Percentiles rank a stretch among this genome's conserved stretches.
phyloP scores from a whole-genome alignment of 2,888 invertebrate species.

The Clistopyga incitator region DNA sequence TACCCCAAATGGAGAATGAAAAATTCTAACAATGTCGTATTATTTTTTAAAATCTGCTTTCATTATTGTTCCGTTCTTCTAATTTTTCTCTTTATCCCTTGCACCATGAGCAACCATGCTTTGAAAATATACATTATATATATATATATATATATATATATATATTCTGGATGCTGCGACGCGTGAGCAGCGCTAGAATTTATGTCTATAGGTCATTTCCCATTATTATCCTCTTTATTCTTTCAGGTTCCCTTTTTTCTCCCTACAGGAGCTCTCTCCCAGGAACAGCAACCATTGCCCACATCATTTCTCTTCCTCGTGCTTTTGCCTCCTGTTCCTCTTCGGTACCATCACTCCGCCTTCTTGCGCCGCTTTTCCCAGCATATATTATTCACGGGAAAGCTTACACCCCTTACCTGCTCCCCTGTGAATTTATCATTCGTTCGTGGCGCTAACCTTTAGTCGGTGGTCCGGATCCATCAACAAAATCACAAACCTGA shows the following conservation, averaged over 20 bases:
- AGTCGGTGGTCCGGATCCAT: background rate
- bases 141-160: background rate
- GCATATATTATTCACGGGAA: slow-evolving; percentile 27
- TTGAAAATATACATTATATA: background rate
- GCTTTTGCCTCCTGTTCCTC: slow-evolving; percentile 16
- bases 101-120: background rate
- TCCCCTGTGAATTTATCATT: slow-evolving; percentile 11
- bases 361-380: slow-evolving; percentile 19
- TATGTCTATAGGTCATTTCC: slow-evolving; percentile 40
- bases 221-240: slow-evolving; percentile 35
- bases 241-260: slow-evolving; percentile 32
- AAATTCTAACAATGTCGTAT: background rate
- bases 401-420: slow-evolving; percentile 10
- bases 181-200: slow-evolving; percentile 11
- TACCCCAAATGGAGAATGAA: background rate
- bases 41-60: background rate
- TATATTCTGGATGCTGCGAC: background rate
- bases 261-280: background rate
- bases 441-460: background rate
- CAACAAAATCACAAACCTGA: slow-evolving; percentile 30
- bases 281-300: slow-evolving; percentile 33
- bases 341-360: slow-evolving; percentile 20
- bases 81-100: background rate
- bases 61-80: background rate
- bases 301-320: slow-evolving; percentile 48